These are phyloP conservation scores for Mungos mungo DNA, from an alignment of 2,113 vertebrate species.

Conservation along the genomic window DNA sequence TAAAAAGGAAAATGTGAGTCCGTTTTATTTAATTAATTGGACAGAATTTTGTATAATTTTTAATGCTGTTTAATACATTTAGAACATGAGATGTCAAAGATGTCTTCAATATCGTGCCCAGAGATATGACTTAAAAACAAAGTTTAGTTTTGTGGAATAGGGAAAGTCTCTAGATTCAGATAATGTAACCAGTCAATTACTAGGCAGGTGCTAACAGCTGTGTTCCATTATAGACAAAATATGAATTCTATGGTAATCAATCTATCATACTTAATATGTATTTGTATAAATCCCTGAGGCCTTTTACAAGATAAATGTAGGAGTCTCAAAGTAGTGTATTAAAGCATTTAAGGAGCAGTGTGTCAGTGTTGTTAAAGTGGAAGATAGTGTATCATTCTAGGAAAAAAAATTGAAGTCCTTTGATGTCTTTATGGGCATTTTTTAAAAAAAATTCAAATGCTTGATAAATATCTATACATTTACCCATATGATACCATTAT, in stretches of 20 bases:
- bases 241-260: background rate
- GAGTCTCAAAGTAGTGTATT: background rate
- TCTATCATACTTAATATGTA: background rate
- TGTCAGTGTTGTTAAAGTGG: background rate
- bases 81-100: background rate
- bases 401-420: background rate
- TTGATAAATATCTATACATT: background rate
- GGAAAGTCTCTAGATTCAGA: background rate
- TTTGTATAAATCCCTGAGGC: background rate
- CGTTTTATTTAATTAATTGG: background rate
- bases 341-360: background rate
- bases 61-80: background rate
- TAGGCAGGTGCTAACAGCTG: background rate
- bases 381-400: background rate
- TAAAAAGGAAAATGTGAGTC: background rate
- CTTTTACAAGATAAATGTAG: background rate
- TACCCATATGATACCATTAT: background rate
- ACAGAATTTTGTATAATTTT: background rate
- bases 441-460: background rate
- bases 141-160: background rate
- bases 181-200: slow-evolving; percentile 7
- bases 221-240: slow-evolving; percentile 1
- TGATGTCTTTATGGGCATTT: background rate
- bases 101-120: background rate
- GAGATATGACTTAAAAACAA: background rate